A percentile compares a stretch with the other conserved stretches of the same genome.
Conservation (phyloP, 2,888 invertebrate species). For the Stratiomys singularior region DNA sequence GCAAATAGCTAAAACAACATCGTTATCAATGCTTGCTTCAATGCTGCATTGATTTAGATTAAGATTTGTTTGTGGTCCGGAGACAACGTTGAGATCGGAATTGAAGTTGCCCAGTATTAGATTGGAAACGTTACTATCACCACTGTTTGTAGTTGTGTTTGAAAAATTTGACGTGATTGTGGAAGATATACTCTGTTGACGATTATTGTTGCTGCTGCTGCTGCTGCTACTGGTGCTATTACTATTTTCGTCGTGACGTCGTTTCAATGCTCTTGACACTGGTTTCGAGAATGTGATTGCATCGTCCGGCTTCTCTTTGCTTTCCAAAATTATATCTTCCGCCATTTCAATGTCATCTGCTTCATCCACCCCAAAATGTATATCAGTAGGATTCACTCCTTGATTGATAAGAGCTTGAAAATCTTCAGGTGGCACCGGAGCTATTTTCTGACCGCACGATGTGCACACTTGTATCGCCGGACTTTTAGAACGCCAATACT, state of each 20-base stretch:
- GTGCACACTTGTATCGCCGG: slow-evolving; percentile 81
- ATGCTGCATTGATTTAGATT: slow-evolving; percentile 24
- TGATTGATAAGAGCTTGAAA: slow-evolving; percentile 72
- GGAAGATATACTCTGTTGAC: neutral
- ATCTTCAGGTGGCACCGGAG: slow-evolving; percentile 70
- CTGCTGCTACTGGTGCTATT: neutral
- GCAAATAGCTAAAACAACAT: slow-evolving; percentile 30
- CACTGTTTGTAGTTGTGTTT: neutral
- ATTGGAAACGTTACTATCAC: slow-evolving; percentile 8
- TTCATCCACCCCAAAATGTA: slow-evolving; percentile 61
- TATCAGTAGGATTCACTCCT: slow-evolving; percentile 69
- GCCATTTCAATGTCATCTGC: slow-evolving; percentile 58
- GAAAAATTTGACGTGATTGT: slow-evolving; percentile 36
- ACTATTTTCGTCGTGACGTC: slow-evolving; percentile 36
- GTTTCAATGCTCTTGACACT: slow-evolving; percentile 18
- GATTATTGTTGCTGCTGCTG: slow-evolving; percentile 3
- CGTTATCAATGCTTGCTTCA: slow-evolving; percentile 7
- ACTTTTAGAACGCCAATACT: slow-evolving; percentile 91
- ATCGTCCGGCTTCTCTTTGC: neutral
- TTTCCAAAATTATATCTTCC: neutral
- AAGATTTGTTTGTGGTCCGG: slow-evolving; percentile 33
- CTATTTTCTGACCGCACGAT: slow-evolving; percentile 75
- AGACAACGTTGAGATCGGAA: slow-evolving; percentile 40
- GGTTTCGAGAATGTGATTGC: slow-evolving; percentile 14
- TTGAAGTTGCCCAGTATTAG: slow-evolving; percentile 1